These are phyloP conservation scores for Microcebus griseorufus DNA, from an alignment of 2,113 vertebrate species.

Conservation along the genomic window DNA sequence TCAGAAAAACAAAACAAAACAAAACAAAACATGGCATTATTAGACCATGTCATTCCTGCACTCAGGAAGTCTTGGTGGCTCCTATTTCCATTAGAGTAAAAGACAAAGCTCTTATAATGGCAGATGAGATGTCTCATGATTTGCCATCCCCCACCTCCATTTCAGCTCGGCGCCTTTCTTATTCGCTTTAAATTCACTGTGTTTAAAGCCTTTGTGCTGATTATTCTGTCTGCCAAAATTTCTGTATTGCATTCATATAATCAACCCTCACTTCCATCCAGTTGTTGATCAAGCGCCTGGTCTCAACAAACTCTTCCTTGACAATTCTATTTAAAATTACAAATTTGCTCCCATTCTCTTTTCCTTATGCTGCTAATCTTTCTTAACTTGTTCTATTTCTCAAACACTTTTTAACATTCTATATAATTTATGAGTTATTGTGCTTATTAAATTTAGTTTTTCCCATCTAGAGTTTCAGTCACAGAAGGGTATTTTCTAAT, in stretches of 20 bases:
- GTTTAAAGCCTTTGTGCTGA: accelerated
- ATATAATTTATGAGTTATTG: background rate
- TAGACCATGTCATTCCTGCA: background rate
- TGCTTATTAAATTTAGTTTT: background rate
- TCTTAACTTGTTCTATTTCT: background rate
- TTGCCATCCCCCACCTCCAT: background rate
- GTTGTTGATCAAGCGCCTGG: background rate
- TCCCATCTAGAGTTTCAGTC: background rate
- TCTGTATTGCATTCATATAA: background rate
- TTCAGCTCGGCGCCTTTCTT: no score
- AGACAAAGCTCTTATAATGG: background rate
- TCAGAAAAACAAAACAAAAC: no score
- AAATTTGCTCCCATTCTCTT: background rate
- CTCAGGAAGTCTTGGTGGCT: background rate
- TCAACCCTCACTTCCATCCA: background rate
- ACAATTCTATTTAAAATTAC: background rate
- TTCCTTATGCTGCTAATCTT: background rate
- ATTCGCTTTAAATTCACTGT: background rate
- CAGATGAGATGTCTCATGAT: background rate
- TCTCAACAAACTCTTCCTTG: background rate
- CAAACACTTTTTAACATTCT: background rate
- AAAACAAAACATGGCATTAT: background rate
- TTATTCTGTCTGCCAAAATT: background rate
- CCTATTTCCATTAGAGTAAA: background rate
- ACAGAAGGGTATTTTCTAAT: background rate